Evolutionary conservation across 2,888 invertebrate species (phyloP).

Genomic region (Hyposoter dolosus): DNA sequence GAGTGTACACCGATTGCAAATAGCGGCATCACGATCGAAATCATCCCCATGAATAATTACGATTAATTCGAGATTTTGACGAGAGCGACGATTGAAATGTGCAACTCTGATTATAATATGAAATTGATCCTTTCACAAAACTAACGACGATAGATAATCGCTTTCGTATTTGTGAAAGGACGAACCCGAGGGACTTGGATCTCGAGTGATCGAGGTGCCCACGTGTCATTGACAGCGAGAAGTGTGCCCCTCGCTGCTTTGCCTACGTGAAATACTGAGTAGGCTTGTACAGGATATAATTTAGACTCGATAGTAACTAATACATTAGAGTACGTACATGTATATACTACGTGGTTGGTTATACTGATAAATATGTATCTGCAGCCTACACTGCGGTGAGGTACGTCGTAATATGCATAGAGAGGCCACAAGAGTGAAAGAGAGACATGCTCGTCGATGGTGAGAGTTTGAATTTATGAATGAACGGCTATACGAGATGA

Average conservation of each 20-base stretch:
- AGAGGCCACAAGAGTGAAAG: constrained; percentile 34
- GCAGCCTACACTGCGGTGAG: constrained; percentile 49
- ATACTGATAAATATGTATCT: constrained; percentile 39
- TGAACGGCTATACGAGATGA: constrained; percentile 78
- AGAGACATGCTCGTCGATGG: constrained; percentile 60
- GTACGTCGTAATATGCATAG: constrained; percentile 45
- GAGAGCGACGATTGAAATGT: neutral
- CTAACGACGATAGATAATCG: constrained; percentile 30
- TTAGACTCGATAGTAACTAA: constrained; percentile 25
- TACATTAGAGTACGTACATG: constrained; percentile 18
- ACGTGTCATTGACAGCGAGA: constrained; percentile 33
- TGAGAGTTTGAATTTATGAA: constrained; percentile 71
- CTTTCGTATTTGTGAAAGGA: constrained; percentile 65
- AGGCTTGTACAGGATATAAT: constrained; percentile 41
- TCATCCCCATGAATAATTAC: neutral
- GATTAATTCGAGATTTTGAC: neutral
- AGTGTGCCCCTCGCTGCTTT: constrained; percentile 41
- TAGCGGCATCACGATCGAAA: neutral
- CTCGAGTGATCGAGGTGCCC: constrained; percentile 19
- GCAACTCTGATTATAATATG: neutral
- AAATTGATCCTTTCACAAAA: neutral
- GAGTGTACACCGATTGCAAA: neutral
- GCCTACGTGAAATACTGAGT: constrained; percentile 64
- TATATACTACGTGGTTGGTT: neutral
- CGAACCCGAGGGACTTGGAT: constrained; percentile 5